Evolutionary conservation across 2,888 invertebrate genomes (phyloP).

Genomic region (Xanthostigma xanthostigma): DNA sequence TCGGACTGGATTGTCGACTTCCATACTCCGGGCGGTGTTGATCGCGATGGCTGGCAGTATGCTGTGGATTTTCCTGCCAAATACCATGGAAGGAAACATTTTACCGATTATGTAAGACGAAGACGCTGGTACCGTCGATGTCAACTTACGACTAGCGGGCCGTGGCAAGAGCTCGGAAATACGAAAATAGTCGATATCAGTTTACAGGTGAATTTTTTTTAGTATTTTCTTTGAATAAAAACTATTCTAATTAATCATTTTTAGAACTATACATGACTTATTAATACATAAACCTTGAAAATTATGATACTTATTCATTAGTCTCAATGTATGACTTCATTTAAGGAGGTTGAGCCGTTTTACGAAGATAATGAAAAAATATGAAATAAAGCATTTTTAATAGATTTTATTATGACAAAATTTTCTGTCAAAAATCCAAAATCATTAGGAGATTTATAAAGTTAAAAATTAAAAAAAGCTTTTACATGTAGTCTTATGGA

Average conservation of each 20-base stretch:
- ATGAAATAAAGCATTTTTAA: too few relatives aligned
- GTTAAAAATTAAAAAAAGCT: too few relatives aligned
- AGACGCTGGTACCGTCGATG: constrained; percentile 74
- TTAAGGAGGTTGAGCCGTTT: too few relatives aligned
- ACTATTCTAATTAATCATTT: neutral
- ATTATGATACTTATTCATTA: too few relatives aligned
- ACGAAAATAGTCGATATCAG: constrained; percentile 72
- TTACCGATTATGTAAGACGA: constrained; percentile 78
- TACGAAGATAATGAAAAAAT: too few relatives aligned
- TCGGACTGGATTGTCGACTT: constrained; percentile 91
- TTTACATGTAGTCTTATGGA: too few relatives aligned
- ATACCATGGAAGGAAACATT: constrained; percentile 71
- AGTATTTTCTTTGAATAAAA: constrained; percentile 12
- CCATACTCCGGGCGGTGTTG: constrained; percentile 76
- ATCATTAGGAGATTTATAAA: too few relatives aligned
- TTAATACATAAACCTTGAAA: too few relatives aligned
- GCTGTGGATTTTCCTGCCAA: constrained; percentile 81
- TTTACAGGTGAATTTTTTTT: constrained; percentile 40
- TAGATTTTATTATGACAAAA: too few relatives aligned
- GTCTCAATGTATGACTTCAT: too few relatives aligned
- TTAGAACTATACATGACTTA: neutral
- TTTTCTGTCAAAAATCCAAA: too few relatives aligned
- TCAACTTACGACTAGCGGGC: constrained; percentile 67
- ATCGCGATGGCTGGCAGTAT: constrained; percentile 89
- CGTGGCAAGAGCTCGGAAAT: constrained; percentile 79